Percentiles rank a stretch among this genome's conserved stretches.
Evolutionary conservation across 1,140 invertebrate genomes (phyloP).

Genomic region (Arion vulgaris): DNA sequence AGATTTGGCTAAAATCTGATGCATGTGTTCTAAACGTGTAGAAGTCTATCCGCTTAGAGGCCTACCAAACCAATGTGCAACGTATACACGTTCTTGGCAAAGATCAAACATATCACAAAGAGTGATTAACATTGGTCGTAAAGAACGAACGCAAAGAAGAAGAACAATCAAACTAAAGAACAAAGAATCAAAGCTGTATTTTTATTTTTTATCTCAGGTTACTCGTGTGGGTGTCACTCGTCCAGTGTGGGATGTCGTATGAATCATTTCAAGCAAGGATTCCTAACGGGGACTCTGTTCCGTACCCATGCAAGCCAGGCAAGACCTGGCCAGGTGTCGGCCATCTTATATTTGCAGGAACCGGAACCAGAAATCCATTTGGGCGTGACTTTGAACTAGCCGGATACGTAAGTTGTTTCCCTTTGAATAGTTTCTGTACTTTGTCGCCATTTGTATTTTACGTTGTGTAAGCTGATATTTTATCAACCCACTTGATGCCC

Average conservation of each 20-base stretch:
- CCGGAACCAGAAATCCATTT: constrained; percentile 54
- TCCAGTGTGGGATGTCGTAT: constrained; percentile 25
- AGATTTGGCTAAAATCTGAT: too few relatives aligned
- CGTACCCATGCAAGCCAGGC: constrained; percentile 54
- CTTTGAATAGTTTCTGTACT: background rate
- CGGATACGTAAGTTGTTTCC: constrained; percentile 24
- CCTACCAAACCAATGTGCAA: too few relatives aligned
- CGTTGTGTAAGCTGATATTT: background rate
- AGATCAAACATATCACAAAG: too few relatives aligned
- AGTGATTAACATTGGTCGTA: too few relatives aligned
- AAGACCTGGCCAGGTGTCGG: constrained; percentile 56
- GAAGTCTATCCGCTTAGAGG: too few relatives aligned
- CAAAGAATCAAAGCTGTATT: background rate
- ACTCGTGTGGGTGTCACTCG: background rate
- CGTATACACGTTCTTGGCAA: too few relatives aligned
- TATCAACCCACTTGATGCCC: too few relatives aligned
- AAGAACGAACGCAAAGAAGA: too few relatives aligned
- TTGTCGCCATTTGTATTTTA: too few relatives aligned
- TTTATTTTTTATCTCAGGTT: background rate
- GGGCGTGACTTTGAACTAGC: constrained; percentile 48
- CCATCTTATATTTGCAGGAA: constrained; percentile 49
- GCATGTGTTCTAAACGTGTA: too few relatives aligned
- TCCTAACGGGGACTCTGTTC: constrained; percentile 56
- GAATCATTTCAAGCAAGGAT: constrained; percentile 44
- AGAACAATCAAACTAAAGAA: too few relatives aligned